Conservation (phyloP, 2,888 invertebrate genomes). For the Dynastes grantii region DNA sequence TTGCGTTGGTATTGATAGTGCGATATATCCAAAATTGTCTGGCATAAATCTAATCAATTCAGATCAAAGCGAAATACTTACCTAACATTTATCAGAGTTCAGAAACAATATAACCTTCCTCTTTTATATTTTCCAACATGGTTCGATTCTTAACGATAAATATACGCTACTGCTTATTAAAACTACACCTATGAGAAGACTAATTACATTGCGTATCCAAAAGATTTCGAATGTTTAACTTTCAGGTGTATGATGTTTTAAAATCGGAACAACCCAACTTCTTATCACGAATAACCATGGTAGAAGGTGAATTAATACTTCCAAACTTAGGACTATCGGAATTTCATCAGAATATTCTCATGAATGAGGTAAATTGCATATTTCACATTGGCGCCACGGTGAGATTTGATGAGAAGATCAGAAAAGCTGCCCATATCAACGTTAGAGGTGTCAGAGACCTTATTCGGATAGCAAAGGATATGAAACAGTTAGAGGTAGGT, state of each 20-base stretch:
- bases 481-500: constrained; percentile 77
- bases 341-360: constrained; percentile 71
- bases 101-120: too few species aligned
- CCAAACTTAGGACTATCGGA: constrained; percentile 73
- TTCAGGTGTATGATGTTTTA: constrained; percentile 10
- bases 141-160: too few species aligned
- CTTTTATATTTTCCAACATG: too few species aligned
- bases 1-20: too few species aligned
- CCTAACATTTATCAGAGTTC: too few species aligned
- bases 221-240: not conserved
- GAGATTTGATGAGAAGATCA: constrained; percentile 83
- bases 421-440: constrained; percentile 79
- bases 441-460: constrained; percentile 78
- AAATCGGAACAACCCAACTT: constrained; percentile 70
- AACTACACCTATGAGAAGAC: too few species aligned
- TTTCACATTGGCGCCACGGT: constrained; percentile 87
- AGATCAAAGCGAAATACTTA: too few species aligned
- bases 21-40: too few species aligned
- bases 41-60: too few species aligned
- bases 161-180: too few species aligned
- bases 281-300: constrained; percentile 73
- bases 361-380: constrained; percentile 76
- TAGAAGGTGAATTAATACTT: constrained; percentile 73
- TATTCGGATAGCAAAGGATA: constrained; percentile 77
- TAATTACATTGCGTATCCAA: too few species aligned